phyloP scores from a whole-genome alignment of 2,888 invertebrate genomes.

The Ariolimax columbianus region DNA sequence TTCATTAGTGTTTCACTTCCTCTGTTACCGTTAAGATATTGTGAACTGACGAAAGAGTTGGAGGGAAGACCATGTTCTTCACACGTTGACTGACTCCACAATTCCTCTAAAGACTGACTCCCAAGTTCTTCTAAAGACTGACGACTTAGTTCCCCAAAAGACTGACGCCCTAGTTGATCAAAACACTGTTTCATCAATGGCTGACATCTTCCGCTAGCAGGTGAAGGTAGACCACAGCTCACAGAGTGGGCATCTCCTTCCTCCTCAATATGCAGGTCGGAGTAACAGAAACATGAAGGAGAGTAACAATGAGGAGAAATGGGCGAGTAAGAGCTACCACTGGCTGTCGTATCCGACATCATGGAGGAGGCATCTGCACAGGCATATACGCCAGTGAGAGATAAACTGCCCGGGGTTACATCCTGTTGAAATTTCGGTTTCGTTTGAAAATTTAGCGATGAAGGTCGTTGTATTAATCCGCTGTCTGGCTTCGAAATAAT shows the following conservation, averaged over 20 bases:
- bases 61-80: background rate
- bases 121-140: too few relatives aligned
- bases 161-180: too few relatives aligned
- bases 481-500: background rate
- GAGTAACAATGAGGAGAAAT: constrained; percentile 33
- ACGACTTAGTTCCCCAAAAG: too few relatives aligned
- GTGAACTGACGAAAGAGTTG: background rate
- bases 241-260: constrained; percentile 1
- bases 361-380: background rate
- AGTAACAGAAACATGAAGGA: constrained; percentile 36
- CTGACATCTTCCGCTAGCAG: constrained; percentile 13
- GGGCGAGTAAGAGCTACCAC: constrained; percentile 37
- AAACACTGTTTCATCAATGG: constrained; percentile 40
- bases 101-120: constrained; percentile 40
- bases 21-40: too few relatives aligned
- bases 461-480: background rate
- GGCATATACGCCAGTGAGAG: background rate
- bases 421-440: background rate
- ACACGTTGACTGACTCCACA: background rate
- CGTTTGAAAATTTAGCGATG: background rate
- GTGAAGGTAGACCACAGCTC: background rate
- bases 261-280: constrained; percentile 40
- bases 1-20: background rate
- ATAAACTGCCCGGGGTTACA: background rate
- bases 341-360: background rate